Evolutionary conservation across 2,113 vertebrate genomes (phyloP).

Genomic region (Myiopsitta monachus): DNA sequence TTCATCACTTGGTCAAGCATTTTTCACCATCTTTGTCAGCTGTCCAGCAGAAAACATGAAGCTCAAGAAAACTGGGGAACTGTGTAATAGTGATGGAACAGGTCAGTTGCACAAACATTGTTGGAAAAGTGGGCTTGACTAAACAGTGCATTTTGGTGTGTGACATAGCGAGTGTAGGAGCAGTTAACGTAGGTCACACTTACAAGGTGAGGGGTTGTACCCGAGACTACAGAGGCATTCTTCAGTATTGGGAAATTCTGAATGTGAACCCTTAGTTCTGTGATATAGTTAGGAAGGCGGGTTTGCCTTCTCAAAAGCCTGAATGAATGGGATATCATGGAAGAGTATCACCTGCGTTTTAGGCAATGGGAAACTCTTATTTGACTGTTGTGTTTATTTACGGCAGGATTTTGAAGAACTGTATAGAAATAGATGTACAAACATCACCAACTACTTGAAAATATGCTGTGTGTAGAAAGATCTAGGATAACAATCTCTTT

Average conservation of each 20-base stretch:
- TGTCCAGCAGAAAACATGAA: not conserved
- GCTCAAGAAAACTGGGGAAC: not conserved
- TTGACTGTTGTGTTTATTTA: not conserved
- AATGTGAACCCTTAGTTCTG: not conserved
- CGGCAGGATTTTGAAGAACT: not conserved
- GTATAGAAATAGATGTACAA: not conserved
- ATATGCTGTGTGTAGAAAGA: not conserved
- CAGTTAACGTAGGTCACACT: not conserved
- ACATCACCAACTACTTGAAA: not conserved
- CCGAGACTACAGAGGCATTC: not conserved
- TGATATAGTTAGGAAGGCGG: not conserved
- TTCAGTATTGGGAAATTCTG: not conserved
- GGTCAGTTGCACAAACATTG: fast-evolving
- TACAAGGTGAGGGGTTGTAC: not conserved
- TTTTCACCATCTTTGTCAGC: not conserved
- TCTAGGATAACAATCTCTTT: not conserved
- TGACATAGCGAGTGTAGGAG: not conserved
- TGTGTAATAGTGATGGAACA: not conserved
- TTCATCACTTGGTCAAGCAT: not conserved
- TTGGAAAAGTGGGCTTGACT: not conserved
- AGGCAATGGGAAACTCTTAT: not conserved
- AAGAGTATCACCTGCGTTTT: not conserved
- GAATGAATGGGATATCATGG: not conserved
- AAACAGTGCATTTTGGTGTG: not conserved
- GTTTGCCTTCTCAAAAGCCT: not conserved